These are phyloP conservation scores for Elmis aenea DNA, from an alignment of 2,888 invertebrate species.

Conservation along the genomic window DNA sequence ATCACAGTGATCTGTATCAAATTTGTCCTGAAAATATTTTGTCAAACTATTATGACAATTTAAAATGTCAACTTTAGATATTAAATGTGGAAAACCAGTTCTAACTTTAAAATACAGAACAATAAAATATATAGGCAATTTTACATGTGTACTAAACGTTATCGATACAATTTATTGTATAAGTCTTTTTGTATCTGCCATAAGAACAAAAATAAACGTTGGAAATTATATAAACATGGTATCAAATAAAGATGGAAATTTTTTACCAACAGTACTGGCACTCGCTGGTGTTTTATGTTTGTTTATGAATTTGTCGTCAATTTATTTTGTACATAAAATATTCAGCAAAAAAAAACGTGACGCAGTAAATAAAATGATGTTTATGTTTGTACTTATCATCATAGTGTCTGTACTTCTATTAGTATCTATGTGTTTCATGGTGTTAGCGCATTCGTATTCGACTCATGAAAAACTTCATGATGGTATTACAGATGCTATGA, in stretches of 20 bases:
- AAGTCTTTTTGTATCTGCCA: constrained; percentile 29
- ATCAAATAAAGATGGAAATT: constrained; percentile 36
- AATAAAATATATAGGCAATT: constrained; percentile 29
- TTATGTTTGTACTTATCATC: constrained; percentile 24
- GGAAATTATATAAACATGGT: constrained; percentile 43
- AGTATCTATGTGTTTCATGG: constrained; percentile 26
- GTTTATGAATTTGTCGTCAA: constrained; percentile 27
- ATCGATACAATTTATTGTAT: constrained; percentile 30
- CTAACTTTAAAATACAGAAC: constrained; percentile 28
- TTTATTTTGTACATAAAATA: constrained; percentile 29
- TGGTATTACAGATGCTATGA: constrained; percentile 56
- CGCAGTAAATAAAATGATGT: constrained; percentile 30
- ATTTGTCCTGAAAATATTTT: no score
- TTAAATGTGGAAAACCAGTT: constrained; percentile 34
- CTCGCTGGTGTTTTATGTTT: constrained; percentile 32
- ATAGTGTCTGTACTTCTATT: constrained; percentile 16
- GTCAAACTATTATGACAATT: no score
- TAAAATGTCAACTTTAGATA: constrained; percentile 4
- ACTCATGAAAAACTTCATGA: constrained; percentile 39
- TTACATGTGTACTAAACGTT: constrained; percentile 11
- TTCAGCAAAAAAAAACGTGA: constrained; percentile 27
- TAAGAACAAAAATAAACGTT: constrained; percentile 31
- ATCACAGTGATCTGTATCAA: no score
- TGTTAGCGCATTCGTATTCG: constrained; percentile 34
- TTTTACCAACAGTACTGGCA: constrained; percentile 30